These are phyloP conservation scores for Platerodrilus igneus DNA, from an alignment of 2,888 invertebrate genomes.

Conservation along the genomic window DNA sequence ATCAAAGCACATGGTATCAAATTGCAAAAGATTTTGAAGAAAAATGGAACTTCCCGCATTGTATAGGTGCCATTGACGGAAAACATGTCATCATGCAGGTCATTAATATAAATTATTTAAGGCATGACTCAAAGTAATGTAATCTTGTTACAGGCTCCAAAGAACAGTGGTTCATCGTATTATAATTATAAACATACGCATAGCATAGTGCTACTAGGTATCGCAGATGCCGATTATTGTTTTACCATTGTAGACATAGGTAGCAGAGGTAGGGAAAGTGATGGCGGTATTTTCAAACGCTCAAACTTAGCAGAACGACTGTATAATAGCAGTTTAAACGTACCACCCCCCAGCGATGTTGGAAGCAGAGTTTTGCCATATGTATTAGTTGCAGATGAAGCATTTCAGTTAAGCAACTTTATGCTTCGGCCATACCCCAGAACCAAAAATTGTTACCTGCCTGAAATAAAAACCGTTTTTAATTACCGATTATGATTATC, in stretches of 20 bases:
- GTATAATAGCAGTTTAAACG: not conserved
- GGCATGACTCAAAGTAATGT: not conserved
- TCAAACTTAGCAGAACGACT: conserved; percentile 2
- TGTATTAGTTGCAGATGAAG: conserved; percentile 9
- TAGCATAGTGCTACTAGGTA: conserved; percentile 2
- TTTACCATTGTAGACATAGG: conserved; percentile 8
- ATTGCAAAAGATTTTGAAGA: conserved; percentile 5
- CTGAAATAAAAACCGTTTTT: conserved; percentile 15
- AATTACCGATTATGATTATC: conserved; percentile 21
- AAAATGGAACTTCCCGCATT: conserved; percentile 4
- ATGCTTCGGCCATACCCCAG: conserved; percentile 6
- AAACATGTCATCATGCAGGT: conserved; percentile 5
- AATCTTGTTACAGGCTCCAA: conserved; percentile 7
- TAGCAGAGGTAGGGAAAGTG: conserved; percentile 6
- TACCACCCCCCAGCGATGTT: not conserved
- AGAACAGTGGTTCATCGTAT: conserved; percentile 2
- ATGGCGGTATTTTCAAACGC: conserved; percentile 6
- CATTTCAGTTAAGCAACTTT: conserved; percentile 2
- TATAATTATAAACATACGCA: conserved; percentile 7
- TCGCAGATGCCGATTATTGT: conserved; percentile 7
- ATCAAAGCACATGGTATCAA: conserved; percentile 2
- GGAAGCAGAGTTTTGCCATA: conserved; percentile 1
- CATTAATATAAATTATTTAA: conserved; percentile 1
- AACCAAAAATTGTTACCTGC: conserved; percentile 1
- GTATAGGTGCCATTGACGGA: not conserved